Conservation (phyloP, 1,140 invertebrate species). For the Listronotus oregonensis region DNA sequence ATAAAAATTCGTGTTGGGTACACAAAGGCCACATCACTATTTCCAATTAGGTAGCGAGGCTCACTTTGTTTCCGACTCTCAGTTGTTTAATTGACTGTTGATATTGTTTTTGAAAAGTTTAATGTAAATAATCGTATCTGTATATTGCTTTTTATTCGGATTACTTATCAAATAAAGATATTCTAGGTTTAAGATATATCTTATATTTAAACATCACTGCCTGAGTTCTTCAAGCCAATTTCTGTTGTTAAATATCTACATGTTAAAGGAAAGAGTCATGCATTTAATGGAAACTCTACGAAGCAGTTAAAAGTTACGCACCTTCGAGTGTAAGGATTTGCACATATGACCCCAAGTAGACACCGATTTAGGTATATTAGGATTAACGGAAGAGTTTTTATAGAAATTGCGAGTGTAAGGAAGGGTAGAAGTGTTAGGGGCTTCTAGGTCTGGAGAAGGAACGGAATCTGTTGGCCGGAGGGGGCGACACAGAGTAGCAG, state of each 20-base stretch:
- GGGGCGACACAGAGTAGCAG: conserved; percentile 55
- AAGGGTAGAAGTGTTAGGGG: conserved; percentile 59
- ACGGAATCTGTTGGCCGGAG: conserved; percentile 41
- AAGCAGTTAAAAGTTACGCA: conserved; percentile 59
- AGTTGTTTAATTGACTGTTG: too few species aligned
- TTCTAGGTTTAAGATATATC: too few species aligned
- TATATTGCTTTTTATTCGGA: too few species aligned
- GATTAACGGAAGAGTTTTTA: conserved; percentile 59
- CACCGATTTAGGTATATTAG: conserved; percentile 68
- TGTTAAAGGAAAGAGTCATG: conserved; percentile 18
- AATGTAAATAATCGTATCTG: too few species aligned
- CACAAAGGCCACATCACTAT: too few species aligned
- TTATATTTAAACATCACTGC: too few species aligned
- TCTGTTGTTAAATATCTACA: not conserved
- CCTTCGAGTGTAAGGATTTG: conserved; percentile 71
- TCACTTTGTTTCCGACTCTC: too few species aligned
- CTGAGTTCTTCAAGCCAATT: not conserved
- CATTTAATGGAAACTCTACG: conserved; percentile 39
- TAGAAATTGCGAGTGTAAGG: conserved; percentile 64
- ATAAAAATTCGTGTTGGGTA: too few species aligned
- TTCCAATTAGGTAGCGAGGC: too few species aligned
- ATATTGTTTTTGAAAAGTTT: too few species aligned
- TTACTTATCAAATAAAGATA: too few species aligned
- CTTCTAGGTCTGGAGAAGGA: conserved; percentile 48
- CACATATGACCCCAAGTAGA: conserved; percentile 69